Base-by-base conservation (phyloP, 2,113 vertebrate species). In the Gasterosteus aculeatus region DNA sequence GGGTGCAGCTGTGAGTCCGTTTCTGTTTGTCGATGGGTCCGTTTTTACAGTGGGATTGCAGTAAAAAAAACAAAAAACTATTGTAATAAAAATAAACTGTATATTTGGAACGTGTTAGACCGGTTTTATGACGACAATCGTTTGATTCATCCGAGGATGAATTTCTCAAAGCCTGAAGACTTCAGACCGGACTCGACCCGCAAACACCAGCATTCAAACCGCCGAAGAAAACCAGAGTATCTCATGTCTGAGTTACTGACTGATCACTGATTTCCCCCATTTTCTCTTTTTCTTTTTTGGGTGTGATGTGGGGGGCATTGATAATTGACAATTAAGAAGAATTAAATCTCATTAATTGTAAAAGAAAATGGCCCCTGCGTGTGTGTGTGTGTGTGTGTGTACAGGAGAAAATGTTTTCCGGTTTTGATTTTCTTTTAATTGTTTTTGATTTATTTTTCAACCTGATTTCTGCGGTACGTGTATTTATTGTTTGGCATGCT, bases 321-420 rank as follows among this genome's bases (percentile, higher is more conserved):
- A 91, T 87, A 92, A 92, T 93, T 91, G 85, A 77, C 78, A 60
- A 64, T 58, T 78, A 83, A 89, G 46, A 83, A 89, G 46, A 58
- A 69, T 59, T 47, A 63, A 83, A 57, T 75, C 38, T 78, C 70
- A 72, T 64, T 6, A 73, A 73, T 58, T 76, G 80, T 79, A 57
- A 31, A 26, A 19, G 7, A 2, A 15, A 46, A 46, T 83, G 63
- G n/a, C 46, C 6, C 18, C 16, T 57, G 71, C 5, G 42, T 44
- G 44, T 12, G 64, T 46, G 44, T 85, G 89, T 81, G 19, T 66
- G 33, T 60, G 89, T 81, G 19, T 49, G 33, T 58, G 47, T 86
- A 84, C 85, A 69, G 77, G 79, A 61, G 72, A 81, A 38, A 64
- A 53, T 22, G 57, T 72, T 7, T 66, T 77, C 60, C 78, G 56